These are phyloP conservation scores for Uropsilus gracilis DNA, from an alignment of 2,113 vertebrate species.

Conservation along the genomic window DNA sequence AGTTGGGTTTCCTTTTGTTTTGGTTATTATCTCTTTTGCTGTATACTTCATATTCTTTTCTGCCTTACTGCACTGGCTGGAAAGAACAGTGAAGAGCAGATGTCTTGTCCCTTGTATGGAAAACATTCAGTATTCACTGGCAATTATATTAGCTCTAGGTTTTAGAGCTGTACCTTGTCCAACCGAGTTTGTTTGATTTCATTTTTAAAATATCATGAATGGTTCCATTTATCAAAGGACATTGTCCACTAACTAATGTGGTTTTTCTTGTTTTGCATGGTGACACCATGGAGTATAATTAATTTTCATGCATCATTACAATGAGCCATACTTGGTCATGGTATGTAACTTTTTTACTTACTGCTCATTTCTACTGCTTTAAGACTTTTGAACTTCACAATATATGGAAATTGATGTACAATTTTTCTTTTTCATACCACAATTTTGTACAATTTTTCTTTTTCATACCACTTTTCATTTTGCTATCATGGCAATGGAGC, in stretches of 20 bases:
- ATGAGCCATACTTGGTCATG: background rate
- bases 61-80: background rate
- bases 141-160: background rate
- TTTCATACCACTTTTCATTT: background rate
- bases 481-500: background rate
- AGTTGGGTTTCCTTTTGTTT: no score
- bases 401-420: background rate
- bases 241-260: background rate
- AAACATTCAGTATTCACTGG: background rate
- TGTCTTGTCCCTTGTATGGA: background rate
- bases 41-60: background rate
- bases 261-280: constrained; percentile 24
- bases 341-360: background rate
- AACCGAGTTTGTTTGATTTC: background rate
- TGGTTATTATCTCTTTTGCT: no score
- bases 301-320: background rate
- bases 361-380: background rate
- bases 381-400: background rate
- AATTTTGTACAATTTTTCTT: background rate
- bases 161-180: background rate
- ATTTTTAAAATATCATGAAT: background rate
- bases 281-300: no score
- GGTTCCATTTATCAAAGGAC: background rate
- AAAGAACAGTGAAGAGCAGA: background rate
- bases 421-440: background rate